Evolutionary conservation across 2,113 vertebrate genomes (phyloP).

Genomic region (Apodemus speciosus): DNA sequence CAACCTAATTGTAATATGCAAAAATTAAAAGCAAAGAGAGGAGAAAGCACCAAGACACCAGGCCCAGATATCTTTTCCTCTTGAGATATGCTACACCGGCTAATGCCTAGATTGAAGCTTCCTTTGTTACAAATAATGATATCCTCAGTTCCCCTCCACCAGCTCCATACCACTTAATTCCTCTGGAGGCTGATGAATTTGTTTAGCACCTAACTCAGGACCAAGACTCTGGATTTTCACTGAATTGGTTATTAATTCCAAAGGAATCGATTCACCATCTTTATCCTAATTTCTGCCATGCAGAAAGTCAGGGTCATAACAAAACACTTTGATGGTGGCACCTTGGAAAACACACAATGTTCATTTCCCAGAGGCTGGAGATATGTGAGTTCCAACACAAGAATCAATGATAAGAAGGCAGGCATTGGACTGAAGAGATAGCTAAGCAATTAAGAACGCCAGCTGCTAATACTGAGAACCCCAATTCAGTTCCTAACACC

Average conservation of each 20-base stretch:
- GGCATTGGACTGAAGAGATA: background rate
- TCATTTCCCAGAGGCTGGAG: background rate
- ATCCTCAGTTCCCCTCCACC: background rate
- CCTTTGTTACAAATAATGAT: background rate
- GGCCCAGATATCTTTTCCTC: background rate
- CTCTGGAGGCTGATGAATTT: slow-evolving; percentile 18
- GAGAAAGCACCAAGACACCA: background rate
- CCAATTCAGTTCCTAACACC: background rate
- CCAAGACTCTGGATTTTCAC: slow-evolving; percentile 7
- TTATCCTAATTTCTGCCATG: background rate
- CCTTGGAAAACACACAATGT: background rate
- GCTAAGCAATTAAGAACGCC: background rate
- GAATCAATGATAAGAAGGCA: background rate
- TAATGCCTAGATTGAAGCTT: slow-evolving; percentile 16
- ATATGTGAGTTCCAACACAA: background rate
- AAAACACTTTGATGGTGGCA: background rate
- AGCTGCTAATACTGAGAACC: background rate
- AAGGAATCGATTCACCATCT: background rate
- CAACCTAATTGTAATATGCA: background rate
- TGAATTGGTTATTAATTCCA: slow-evolving; percentile 12
- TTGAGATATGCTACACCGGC: background rate
- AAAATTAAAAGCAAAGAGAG: background rate
- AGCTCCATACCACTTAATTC: background rate
- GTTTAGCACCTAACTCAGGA: slow-evolving; percentile 47
- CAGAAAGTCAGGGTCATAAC: background rate